Base-by-base conservation (phyloP, 2,797 vertebrate genomes). In the Oryzias dopingdopingensis region DNA sequence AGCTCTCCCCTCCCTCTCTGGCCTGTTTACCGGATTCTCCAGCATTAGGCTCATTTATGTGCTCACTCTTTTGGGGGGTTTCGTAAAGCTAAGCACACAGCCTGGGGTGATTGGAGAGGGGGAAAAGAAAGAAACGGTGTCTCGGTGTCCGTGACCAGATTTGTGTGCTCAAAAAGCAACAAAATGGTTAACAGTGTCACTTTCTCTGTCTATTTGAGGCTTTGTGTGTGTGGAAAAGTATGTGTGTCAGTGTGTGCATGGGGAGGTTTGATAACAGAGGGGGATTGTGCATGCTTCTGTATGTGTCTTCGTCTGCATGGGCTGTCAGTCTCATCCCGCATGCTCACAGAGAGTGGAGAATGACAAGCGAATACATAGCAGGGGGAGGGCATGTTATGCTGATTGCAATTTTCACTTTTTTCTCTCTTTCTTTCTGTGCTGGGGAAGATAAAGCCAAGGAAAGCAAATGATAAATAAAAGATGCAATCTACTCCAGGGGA, bases 391-490 rank as follows among this genome's bases (percentile, higher is more conserved):
- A 95, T 94, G 92, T 94, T 95, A 93, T 88, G 94, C 94, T 95
- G 94, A 96, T 96, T 96, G 92, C 93, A 91, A 88, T 88, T 95
- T 94, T 94, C 87, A 90, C 90, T 37, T 81, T 85, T 46, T 56
- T 55, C 48, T 16, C 46, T 65, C 55, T 69, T 48, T 43, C 80
- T 86, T 91, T 56, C 55, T 58, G 48, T 37, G 59, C 72, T 59
- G 29, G 91, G 92, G 91, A 94, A 95, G 55, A 95, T 96, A 95
- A 94, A 95, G 93, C 93, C 91, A 94, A 93, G 88, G 76, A 87
- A 85, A 80, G 70, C 83, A 89, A 91, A 91, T 56, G 90, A 96
- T 98, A 96, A 97, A 98, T 97, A 98, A 98, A 97, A 97, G 94
- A 97, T 96, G 94, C 92, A 95, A 89, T 97, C 94, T 95, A 86